Percentiles rank a stretch among this genome's conserved stretches.
Evolutionary conservation across 2,113 vertebrate species (phyloP).

Genomic region (Limanda limanda): DNA sequence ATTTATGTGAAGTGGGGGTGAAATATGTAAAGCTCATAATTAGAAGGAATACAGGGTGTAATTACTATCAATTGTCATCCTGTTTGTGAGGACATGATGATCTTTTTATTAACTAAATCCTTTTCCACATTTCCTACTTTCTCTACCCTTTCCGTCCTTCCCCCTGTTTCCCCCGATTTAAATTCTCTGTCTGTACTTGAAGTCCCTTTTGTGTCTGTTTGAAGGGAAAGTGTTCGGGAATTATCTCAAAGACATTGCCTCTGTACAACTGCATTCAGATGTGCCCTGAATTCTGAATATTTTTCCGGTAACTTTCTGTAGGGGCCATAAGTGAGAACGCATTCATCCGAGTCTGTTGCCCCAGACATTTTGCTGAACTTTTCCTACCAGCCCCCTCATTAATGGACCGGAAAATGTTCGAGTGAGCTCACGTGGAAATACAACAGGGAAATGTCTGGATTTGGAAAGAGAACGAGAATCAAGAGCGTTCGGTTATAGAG

Average conservation of each 20-base stretch:
- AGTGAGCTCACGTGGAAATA: too few species aligned
- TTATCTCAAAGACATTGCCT: background rate
- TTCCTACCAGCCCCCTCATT: too few species aligned
- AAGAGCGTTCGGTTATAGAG: too few species aligned
- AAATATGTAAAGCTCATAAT: conserved; percentile 59
- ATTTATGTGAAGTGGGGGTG: conserved; percentile 37
- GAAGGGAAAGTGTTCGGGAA: background rate
- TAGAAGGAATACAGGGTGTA: conserved; percentile 46
- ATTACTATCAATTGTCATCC: conserved; percentile 68
- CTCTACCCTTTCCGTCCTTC: background rate
- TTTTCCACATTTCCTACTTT: conserved; percentile 22
- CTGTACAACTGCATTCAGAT: background rate
- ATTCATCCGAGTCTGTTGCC: too few species aligned
- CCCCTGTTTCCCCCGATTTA: too few species aligned
- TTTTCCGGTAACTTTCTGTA: too few species aligned
- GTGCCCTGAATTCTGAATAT: too few species aligned
- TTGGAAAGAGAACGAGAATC: too few species aligned
- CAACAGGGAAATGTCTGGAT: too few species aligned
- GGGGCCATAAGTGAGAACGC: too few species aligned
- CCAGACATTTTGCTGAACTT: too few species aligned
- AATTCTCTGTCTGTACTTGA: background rate
- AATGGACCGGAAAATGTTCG: too few species aligned
- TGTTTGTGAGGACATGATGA: conserved; percentile 52
- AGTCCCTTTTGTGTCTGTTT: background rate
- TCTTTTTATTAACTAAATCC: conserved; percentile 35